These are phyloP conservation scores for Allygus modestus DNA, from an alignment of 2,888 invertebrate genomes.

Conservation along the genomic window DNA sequence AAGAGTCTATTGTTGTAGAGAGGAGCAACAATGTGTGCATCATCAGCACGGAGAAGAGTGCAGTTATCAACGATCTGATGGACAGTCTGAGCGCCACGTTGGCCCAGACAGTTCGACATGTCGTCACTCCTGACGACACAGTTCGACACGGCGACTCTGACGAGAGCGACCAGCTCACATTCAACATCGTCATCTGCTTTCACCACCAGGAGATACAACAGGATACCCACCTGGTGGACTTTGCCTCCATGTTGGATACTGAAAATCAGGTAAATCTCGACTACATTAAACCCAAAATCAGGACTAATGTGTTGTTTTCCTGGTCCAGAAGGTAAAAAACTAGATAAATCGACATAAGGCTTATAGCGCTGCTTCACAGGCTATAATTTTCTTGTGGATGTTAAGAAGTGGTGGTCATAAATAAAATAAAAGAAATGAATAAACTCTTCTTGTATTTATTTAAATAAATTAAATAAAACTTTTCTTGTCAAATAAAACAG, in stretches of 20 bases:
- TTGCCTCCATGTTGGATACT: constrained; percentile 70
- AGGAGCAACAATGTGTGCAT: constrained; percentile 70
- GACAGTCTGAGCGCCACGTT: constrained; percentile 67
- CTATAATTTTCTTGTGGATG: too few relatives aligned
- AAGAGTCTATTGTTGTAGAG: constrained; percentile 68
- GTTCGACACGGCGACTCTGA: not conserved
- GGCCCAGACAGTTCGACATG: constrained; percentile 65
- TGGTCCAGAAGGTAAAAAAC: not conserved
- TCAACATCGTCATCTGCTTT: constrained; percentile 70
- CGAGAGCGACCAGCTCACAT: constrained; percentile 61
- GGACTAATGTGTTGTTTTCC: too few relatives aligned
- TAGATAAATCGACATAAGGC: too few relatives aligned
- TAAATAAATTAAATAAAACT: too few relatives aligned
- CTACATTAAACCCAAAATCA: too few relatives aligned
- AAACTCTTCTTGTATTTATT: too few relatives aligned
- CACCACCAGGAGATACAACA: constrained; percentile 70
- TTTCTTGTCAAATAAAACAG: too few relatives aligned
- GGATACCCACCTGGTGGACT: constrained; percentile 70
- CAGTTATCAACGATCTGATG: constrained; percentile 66
- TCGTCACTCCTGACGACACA: constrained; percentile 63
- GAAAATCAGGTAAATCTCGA: constrained; percentile 68
- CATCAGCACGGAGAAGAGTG: constrained; percentile 69
- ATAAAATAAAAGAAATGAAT: too few relatives aligned
- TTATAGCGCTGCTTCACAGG: too few relatives aligned
- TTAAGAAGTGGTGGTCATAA: too few relatives aligned